A percentile compares a stretch with the other conserved stretches of the same genome.
Conservation (phyloP, 2,113 vertebrate genomes). For the Bostrychus sinensis region DNA sequence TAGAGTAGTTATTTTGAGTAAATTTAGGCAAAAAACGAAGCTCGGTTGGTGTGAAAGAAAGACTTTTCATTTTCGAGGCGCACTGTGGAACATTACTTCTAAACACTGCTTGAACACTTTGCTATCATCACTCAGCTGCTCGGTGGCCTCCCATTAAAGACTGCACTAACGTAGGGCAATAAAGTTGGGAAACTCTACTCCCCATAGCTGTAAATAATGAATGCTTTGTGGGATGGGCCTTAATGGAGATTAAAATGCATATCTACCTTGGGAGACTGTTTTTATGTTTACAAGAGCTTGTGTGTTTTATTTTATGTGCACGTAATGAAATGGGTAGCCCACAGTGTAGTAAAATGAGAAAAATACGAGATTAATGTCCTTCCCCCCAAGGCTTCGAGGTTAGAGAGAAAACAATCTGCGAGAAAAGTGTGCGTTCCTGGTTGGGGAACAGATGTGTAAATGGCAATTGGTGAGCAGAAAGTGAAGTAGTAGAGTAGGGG, state of each 20-base stretch:
- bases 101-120: slow-evolving; percentile 16
- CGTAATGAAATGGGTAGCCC: slow-evolving; percentile 47
- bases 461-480: slow-evolving; percentile 22
- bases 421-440: slow-evolving; percentile 17
- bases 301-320: slow-evolving; percentile 49
- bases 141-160: slow-evolving; percentile 18
- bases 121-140: slow-evolving; percentile 15
- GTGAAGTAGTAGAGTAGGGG: slow-evolving; percentile 11
- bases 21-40: neutral
- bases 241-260: slow-evolving; percentile 47
- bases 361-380: slow-evolving; percentile 31
- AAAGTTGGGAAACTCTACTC: slow-evolving; percentile 14
- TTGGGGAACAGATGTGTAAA: slow-evolving; percentile 47
- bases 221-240: slow-evolving; percentile 32
- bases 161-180: slow-evolving; percentile 16
- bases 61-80: neutral
- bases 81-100: neutral
- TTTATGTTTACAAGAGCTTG: slow-evolving; percentile 31
- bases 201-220: slow-evolving; percentile 33
- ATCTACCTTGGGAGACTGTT: slow-evolving; percentile 35
- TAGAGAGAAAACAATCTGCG: slow-evolving; percentile 18
- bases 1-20: slow-evolving; percentile 1
- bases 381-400: slow-evolving; percentile 18
- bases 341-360: slow-evolving; percentile 39
- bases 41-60: neutral